Evolutionary conservation across 1,140 invertebrate genomes (phyloP), one percentile per base, ranked within the genome.

Genomic region (Diprion similis): DNA sequence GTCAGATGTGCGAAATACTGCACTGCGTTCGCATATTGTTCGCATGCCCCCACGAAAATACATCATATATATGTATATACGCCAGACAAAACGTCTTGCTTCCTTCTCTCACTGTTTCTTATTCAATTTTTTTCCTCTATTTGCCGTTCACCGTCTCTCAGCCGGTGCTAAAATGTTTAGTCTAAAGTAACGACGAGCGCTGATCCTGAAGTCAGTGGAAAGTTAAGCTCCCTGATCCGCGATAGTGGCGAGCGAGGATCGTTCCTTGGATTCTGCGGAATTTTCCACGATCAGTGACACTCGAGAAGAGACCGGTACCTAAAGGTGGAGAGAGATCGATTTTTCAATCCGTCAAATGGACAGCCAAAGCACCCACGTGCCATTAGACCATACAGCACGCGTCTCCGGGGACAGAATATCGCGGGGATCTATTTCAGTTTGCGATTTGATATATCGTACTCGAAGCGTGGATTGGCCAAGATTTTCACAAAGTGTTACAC

Each of bases 401-500:
- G 51, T 59, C 11, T 59, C 9, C 51, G 11, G 51, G 11, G 11
- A 59, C 11, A 59, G 11, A 59, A 15, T 59, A 8, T 59, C 51
- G 11, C 51, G 51, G 24, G 24, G 24, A 59, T 0, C 9, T 59
- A 59, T 59, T 59, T 59, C 51, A 8, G n/a, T 37, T 59, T 9
- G n/a, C 9, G 51, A 59, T 59, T 59, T 59, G 51, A 59, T 59
- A 59, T 59, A 59, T 59, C n/a, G 11, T 59, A 17, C 51, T 17
- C 51, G 51, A 8, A 59, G 51, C 51, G 51, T 59, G 51, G 51
- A 8, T 59, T 9, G 51, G 51, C 51, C 51, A 59, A 59, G 51
- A 59, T 59, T 59, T 59, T 59, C 51, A 59, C 51, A 59, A 59
- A 59, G 51, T 59, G 51, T 59, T 59, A 59, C 51, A 59, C 51